Conservation (phyloP, 1,140 invertebrate genomes). For the Drosophila repletoides region DNA sequence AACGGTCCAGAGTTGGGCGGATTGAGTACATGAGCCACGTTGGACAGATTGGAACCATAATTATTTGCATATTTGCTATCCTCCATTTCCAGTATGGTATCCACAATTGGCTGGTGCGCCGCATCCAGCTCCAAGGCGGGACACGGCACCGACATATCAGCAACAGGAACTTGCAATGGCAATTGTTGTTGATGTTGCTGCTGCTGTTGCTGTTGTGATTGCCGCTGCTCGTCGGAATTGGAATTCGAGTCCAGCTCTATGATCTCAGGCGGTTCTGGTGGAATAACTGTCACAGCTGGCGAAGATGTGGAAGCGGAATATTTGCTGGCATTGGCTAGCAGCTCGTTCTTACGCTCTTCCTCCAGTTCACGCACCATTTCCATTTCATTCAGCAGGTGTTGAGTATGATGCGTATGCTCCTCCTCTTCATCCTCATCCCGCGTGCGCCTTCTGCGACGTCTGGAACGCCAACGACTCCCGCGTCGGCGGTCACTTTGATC, state of each 20-base stretch:
- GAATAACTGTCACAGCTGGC: slow-evolving; percentile 69
- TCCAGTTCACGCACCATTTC: slow-evolving; percentile 70
- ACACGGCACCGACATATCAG: slow-evolving; percentile 7
- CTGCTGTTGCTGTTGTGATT: slow-evolving; percentile 34
- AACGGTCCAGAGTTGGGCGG: slow-evolving; percentile 55
- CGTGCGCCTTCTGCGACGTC: slow-evolving; percentile 46
- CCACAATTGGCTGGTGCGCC: slow-evolving; percentile 67
- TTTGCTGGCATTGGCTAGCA: slow-evolving; percentile 71
- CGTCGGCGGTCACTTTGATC: slow-evolving; percentile 49
- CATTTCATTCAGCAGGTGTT: slow-evolving; percentile 76
- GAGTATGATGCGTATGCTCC: slow-evolving; percentile 76
- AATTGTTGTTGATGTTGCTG: slow-evolving; percentile 10
- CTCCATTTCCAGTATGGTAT: slow-evolving; percentile 76
- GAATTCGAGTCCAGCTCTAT: slow-evolving; percentile 79
- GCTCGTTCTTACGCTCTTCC: slow-evolving; percentile 73
- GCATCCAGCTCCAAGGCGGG: slow-evolving; percentile 37
- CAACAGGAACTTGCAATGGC: slow-evolving; percentile 5
- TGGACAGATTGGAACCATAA: slow-evolving; percentile 44
- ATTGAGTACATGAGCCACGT: slow-evolving; percentile 52
- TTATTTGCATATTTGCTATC: slow-evolving; percentile 67
- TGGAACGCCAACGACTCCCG: slow-evolving; percentile 47
- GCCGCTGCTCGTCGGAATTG: slow-evolving; percentile 61
- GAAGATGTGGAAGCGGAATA: slow-evolving; percentile 74
- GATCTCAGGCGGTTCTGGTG: slow-evolving; percentile 74
- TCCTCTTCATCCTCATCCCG: slow-evolving; percentile 53